Evolutionary conservation across 1,140 invertebrate species (phyloP).

Genomic region (Agrypnia vestita): DNA sequence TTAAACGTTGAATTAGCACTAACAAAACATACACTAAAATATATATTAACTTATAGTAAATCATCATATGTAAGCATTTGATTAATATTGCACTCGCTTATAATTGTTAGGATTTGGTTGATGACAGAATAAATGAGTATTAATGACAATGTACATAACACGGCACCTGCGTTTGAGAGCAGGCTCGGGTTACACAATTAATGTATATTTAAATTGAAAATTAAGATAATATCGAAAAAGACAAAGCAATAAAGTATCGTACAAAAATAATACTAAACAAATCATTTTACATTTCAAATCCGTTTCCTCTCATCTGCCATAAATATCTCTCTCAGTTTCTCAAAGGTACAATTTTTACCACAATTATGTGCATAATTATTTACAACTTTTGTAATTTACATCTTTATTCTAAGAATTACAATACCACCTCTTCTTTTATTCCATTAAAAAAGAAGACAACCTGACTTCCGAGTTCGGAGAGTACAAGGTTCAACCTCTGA

Average conservation of each 20-base stretch:
- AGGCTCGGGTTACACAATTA: neutral
- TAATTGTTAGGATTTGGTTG: slow-evolving; percentile 59
- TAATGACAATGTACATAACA: slow-evolving; percentile 36
- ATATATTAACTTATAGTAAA: slow-evolving; percentile 54
- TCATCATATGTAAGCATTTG: slow-evolving; percentile 55
- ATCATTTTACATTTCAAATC: slow-evolving; percentile 56
- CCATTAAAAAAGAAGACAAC: slow-evolving; percentile 26
- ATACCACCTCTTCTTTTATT: slow-evolving; percentile 41
- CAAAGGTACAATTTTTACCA: slow-evolving; percentile 60
- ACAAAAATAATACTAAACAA: slow-evolving; percentile 60
- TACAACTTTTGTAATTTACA: slow-evolving; percentile 60
- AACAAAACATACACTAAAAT: slow-evolving; percentile 54
- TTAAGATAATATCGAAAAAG: slow-evolving; percentile 49
- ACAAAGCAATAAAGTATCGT: slow-evolving; percentile 53
- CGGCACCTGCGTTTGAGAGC: slow-evolving; percentile 33
- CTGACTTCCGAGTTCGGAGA: slow-evolving; percentile 5
- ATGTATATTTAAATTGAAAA: slow-evolving; percentile 24
- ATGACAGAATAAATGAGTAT: slow-evolving; percentile 60
- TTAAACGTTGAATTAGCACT: slow-evolving; percentile 51
- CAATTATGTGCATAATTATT: slow-evolving; percentile 60
- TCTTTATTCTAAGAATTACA: slow-evolving; percentile 53
- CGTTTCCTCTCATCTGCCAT: slow-evolving; percentile 47
- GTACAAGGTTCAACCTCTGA: slow-evolving; percentile 1
- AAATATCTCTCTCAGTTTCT: slow-evolving; percentile 51
- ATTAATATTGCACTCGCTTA: slow-evolving; percentile 61